Base-by-base conservation (phyloP, 2,888 invertebrate genomes). In the Scaptomyza parva region DNA sequence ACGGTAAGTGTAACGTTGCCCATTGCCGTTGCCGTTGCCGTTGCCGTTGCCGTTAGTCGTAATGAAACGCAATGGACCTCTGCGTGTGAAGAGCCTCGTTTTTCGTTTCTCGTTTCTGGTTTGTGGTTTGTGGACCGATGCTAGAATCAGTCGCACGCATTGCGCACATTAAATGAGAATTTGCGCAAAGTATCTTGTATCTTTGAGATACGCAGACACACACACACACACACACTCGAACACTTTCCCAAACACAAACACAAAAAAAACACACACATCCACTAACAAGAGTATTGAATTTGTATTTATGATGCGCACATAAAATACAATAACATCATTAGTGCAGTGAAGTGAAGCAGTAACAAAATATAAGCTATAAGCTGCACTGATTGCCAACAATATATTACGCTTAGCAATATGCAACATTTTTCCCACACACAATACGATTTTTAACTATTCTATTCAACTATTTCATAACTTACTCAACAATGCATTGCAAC, bases 241-340 rank as follows among this genome's bases (percentile, higher is more conserved):
- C n/a, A n/a, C n/a, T n/a, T n/a, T n/a, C n/a, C n/a, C n/a, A n/a
- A n/a, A n/a, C n/a, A n/a, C n/a, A n/a, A n/a, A n/a, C n/a, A n/a
- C 28, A 11, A 30, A 11, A 40, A n/a, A 37, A 8, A 24, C 17
- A 28, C 12, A 11, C 17, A 14, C 12, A 26, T 20, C 17, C 20
- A 33, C 17, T n/a, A n/a, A 18, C 26, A n/a, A 8, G 48, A 51
- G 67, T 75, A 87, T 87, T 81, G 82, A 82, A 82, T 85, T 78
- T 75, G 82, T 84, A 87, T 84, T 84, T 87, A 85, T 87, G 87
- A 78, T 75, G 78, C 60, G 70, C 62, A 70, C 87, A 87, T 85
- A 77, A 87, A 85, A 76, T 81, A 85, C 78, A 87, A 77, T 87
- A 82, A 82, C 72, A 69, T 77, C 79, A 77, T 75, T 85, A 78